Evolutionary conservation across 2,113 vertebrate species (phyloP).

Genomic region (Microcebus jonahi): DNA sequence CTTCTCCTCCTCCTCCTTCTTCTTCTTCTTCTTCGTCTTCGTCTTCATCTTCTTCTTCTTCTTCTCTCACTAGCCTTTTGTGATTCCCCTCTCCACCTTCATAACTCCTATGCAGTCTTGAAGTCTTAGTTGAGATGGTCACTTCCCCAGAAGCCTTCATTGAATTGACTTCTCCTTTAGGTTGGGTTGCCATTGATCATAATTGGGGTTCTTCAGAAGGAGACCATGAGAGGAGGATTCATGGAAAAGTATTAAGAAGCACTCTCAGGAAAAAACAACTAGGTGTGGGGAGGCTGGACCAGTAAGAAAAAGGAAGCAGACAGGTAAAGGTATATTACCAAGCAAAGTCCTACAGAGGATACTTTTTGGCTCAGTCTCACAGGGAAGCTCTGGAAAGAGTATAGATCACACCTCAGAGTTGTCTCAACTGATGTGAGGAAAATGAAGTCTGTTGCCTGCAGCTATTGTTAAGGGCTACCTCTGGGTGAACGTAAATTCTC

Average conservation of each 20-base stretch:
- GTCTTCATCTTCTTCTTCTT: too few relatives aligned
- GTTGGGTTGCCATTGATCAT: neutral
- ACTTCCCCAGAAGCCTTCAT: neutral
- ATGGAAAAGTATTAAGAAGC: neutral
- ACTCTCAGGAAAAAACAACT: neutral
- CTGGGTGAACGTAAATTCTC: neutral
- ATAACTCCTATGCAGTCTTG: neutral
- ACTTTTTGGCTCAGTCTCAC: neutral
- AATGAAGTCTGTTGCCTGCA: neutral
- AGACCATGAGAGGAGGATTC: neutral
- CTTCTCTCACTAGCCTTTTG: neutral
- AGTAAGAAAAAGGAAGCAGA: neutral
- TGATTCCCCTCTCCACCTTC: neutral
- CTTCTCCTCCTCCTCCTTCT: too few relatives aligned
- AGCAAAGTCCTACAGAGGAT: neutral
- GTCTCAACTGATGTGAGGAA: neutral
- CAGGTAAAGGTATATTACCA: neutral
- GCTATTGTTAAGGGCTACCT: neutral
- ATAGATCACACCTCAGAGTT: neutral
- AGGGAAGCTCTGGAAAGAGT: neutral
- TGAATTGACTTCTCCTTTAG: neutral
- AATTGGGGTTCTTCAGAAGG: neutral
- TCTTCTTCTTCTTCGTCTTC: too few relatives aligned
- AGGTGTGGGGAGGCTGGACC: neutral
- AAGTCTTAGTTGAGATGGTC: neutral